These are phyloP conservation scores for Ailuropoda melanoleuca DNA, from an alignment of 2,113 vertebrate genomes.

Conservation along the genomic window DNA sequence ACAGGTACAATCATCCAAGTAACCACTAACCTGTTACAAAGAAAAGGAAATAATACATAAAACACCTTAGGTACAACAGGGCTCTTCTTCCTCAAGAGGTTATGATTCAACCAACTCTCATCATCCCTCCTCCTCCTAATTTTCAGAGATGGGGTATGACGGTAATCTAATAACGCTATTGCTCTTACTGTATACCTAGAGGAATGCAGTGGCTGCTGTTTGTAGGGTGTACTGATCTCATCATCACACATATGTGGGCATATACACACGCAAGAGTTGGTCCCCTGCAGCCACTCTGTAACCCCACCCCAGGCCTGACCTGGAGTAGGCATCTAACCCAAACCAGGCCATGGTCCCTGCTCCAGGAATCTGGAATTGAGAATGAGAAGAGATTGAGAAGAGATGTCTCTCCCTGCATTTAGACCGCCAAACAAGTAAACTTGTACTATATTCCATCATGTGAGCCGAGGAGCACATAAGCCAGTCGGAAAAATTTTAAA, in stretches of 20 bases:
- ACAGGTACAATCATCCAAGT: conserved; percentile 94
- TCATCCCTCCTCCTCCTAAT: background rate
- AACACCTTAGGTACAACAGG: background rate
- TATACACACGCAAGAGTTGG: background rate
- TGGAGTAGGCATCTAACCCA: background rate
- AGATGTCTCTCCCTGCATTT: background rate
- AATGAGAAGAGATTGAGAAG: conserved; percentile 13
- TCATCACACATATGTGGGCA: background rate
- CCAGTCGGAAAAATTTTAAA: background rate
- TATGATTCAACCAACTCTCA: background rate
- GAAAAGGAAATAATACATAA: background rate
- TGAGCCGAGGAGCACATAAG: background rate
- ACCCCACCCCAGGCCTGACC: background rate
- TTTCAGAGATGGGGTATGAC: background rate
- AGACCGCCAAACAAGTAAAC: background rate
- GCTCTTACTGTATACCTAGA: background rate
- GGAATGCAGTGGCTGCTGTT: background rate
- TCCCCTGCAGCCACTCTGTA: background rate
- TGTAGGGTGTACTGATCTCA: background rate
- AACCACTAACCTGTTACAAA: conserved; percentile 88
- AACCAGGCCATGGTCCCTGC: background rate
- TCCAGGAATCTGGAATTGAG: background rate
- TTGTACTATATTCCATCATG: background rate
- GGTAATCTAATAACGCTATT: background rate
- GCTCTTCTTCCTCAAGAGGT: background rate